phyloP scores from a whole-genome alignment of 2,113 vertebrate species.

The Poeciliopsis occidentalis region DNA sequence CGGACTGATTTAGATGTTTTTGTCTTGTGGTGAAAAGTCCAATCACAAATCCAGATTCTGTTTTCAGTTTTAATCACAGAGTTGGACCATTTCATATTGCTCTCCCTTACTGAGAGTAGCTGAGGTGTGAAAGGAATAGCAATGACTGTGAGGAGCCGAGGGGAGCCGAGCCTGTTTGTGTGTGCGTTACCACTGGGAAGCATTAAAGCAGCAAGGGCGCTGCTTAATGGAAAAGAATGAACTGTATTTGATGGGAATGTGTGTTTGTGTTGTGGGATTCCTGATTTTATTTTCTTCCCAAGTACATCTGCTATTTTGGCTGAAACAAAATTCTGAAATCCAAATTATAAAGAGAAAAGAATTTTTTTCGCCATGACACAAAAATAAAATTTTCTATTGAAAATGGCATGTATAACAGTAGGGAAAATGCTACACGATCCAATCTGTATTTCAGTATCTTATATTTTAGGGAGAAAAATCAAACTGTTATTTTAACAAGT shows the following conservation, averaged over 20 bases:
- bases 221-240: constrained; percentile 59
- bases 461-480: neutral
- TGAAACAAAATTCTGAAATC: constrained; percentile 3
- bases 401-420: neutral
- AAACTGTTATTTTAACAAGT: neutral
- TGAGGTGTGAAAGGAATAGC: constrained; percentile 75
- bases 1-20: no score
- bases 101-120: constrained; percentile 55
- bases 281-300: constrained; percentile 18
- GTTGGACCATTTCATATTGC: constrained; percentile 65
- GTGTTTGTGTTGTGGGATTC: constrained; percentile 25
- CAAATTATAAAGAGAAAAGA: constrained; percentile 2
- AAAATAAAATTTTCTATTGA: neutral
- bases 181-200: constrained; percentile 42
- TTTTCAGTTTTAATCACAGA: constrained; percentile 63
- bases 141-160: constrained; percentile 65
- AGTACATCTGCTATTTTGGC: constrained; percentile 17
- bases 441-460: neutral
- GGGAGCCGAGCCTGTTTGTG: constrained; percentile 31
- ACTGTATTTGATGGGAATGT: constrained; percentile 49
- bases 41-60: constrained; percentile 57
- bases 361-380: neutral
- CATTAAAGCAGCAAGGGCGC: constrained; percentile 52
- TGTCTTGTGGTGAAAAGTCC: constrained; percentile 30
- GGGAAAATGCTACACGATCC: neutral